These are phyloP conservation scores for Chloropsis cyanopogon DNA, from an alignment of 2,113 vertebrate genomes.

Conservation along the genomic window DNA sequence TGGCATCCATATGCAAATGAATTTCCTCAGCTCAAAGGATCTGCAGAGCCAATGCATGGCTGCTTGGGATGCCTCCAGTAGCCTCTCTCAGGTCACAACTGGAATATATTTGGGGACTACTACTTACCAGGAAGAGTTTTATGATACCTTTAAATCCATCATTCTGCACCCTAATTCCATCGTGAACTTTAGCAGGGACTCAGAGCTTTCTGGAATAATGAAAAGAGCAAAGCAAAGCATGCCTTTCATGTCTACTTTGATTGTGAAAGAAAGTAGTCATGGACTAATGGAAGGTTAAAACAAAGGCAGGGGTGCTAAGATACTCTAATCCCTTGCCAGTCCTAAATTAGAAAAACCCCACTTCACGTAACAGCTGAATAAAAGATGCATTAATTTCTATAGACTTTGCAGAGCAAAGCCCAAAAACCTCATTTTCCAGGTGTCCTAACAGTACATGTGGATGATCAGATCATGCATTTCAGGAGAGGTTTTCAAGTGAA, in stretches of 20 bases:
- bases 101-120: not conserved
- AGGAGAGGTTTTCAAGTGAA: not conserved
- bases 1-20: slow-evolving; percentile 48
- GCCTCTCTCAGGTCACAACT: not conserved
- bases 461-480: not conserved
- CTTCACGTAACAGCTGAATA: not conserved
- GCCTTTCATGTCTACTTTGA: not conserved
- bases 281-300: not conserved
- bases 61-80: not conserved
- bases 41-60: not conserved
- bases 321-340: not conserved
- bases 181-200: not conserved
- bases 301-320: not conserved
- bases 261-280: not conserved
- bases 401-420: not conserved
- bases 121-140: slow-evolving; percentile 6
- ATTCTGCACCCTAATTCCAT: not conserved
- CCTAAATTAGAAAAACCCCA: not conserved
- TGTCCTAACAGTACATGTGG: not conserved
- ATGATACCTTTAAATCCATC: slow-evolving; percentile 15
- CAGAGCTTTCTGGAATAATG: not conserved
- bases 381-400: not conserved
- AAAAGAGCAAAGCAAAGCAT: slow-evolving; percentile 5
- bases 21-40: not conserved
- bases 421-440: not conserved